Percentiles rank a stretch among this genome's conserved stretches.
phyloP scores from a whole-genome alignment of 1,140 invertebrate species.

The Lanistes nyassanus region DNA sequence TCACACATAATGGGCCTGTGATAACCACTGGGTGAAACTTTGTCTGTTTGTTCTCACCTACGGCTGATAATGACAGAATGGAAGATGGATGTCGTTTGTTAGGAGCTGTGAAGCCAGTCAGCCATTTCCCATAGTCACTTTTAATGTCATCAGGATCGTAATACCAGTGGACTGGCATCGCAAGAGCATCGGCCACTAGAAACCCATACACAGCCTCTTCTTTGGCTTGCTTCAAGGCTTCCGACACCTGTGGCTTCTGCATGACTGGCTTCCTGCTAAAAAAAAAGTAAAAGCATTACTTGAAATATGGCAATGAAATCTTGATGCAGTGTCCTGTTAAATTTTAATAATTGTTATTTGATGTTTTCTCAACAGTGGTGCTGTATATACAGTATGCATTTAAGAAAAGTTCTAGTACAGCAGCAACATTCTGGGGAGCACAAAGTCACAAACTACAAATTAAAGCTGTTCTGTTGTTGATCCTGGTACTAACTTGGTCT shows the following conservation, averaged over 20 bases:
- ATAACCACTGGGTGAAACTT: too few relatives aligned
- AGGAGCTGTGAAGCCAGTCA: conserved; percentile 53
- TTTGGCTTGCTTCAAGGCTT: conserved; percentile 41
- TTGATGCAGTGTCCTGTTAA: not conserved
- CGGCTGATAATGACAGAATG: conserved; percentile 53
- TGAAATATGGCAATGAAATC: not conserved
- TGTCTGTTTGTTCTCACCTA: conserved; percentile 47
- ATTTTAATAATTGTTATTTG: not conserved
- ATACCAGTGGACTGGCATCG: conserved; percentile 64
- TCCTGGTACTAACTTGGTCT: conserved; percentile 5
- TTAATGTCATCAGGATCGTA: conserved; percentile 57
- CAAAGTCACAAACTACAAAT: conserved; percentile 13
- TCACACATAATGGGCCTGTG: too few relatives aligned
- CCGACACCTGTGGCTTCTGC: conserved; percentile 38
- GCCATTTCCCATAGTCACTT: conserved; percentile 50
- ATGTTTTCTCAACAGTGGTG: not conserved
- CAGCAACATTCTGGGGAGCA: not conserved
- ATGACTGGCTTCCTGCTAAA: conserved; percentile 19
- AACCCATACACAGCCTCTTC: conserved; percentile 55
- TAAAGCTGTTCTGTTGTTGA: too few relatives aligned
- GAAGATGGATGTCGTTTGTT: conserved; percentile 55
- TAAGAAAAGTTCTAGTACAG: not conserved
- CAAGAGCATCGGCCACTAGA: conserved; percentile 53
- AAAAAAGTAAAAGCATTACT: not conserved
- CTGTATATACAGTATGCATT: not conserved